Evolutionary conservation across 2,797 vertebrate genomes (phyloP), one percentile per base, ranked within the genome.

Genomic region (Chromobotia macracanthus): DNA sequence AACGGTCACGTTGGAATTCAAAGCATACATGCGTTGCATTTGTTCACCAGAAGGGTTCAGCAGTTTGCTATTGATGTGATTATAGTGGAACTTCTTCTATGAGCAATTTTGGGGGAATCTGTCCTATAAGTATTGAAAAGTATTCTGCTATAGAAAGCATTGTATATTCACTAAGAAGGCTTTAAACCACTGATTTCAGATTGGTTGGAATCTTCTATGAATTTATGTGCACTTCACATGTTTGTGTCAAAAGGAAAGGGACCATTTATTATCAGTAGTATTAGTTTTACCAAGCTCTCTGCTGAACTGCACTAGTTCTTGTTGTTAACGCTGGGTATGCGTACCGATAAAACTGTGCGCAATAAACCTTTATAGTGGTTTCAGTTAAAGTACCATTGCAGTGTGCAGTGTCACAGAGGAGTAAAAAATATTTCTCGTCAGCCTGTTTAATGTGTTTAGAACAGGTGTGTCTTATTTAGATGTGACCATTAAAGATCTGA

Each of bases 141-240:
- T 67, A 56, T 75, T 81, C 19, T 82, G 77, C 75, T 51, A 67
- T 60, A 63, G 46, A 31, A 75, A 50, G 44, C 79, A 75, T 50
- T 55, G 58, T 70, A 60, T 53, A 72, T 50, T 71, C 56, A 35
- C 70, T 71, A 77, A 73, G 74, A 76, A 69, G 46, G 50, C 66
- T 85, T 58, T 69, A 77, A 80, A 72, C 63, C 63, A 79, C 78
- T 71, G 75, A 80, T 65, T 68, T 71, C 28, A 28, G 89, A 91
- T 89, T 90, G 92, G 92, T 53, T 50, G 79, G 35, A 71, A 77
- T 72, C 72, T 69, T 72, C 55, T 63, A 80, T 79, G 48, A 19
- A 72, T 85, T 77, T 78, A 51, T 78, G 60, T 77, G 72, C 48
- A 65, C 21, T 50, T 81, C 75, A 76, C 61, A 65, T 60, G 41